Percentiles rank a stretch among this genome's conserved stretches.
Conservation (phyloP, 2,888 invertebrate species). For the Pristionchus mayeri region DNA sequence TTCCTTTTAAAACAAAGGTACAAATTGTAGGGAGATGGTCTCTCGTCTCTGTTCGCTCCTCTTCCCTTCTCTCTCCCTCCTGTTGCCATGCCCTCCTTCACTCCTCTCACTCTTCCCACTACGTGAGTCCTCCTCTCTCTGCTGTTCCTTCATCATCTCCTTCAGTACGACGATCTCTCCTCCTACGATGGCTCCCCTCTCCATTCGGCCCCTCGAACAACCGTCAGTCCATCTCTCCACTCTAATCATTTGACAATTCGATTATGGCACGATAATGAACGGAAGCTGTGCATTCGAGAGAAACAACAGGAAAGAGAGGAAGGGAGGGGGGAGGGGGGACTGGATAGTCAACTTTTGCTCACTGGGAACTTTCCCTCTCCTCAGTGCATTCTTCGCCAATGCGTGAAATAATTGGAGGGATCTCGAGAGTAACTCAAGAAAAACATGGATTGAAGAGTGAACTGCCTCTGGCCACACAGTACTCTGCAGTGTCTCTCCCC, state of each 20-base stretch:
- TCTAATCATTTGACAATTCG: too few species aligned
- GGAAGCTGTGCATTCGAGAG: slow-evolving; percentile 2
- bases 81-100: not conserved
- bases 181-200: slow-evolving; percentile 18
- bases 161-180: not conserved
- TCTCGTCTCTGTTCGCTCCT: slow-evolving; percentile 23
- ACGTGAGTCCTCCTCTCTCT: too few species aligned
- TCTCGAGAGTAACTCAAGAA: not conserved
- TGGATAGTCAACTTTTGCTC: slow-evolving; percentile 21
- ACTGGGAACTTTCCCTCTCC: slow-evolving; percentile 22
- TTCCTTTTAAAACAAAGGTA: not conserved
- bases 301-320: not conserved
- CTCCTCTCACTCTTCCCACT: not conserved
- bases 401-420: not conserved
- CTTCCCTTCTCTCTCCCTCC: slow-evolving; percentile 16
- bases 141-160: not conserved
- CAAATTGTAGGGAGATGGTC: not conserved
- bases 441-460: not conserved
- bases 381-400: not conserved
- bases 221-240: not conserved
- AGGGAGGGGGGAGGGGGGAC: not conserved
- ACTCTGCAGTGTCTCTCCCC: not conserved
- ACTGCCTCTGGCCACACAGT: not conserved
- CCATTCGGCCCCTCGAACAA: slow-evolving; percentile 1
- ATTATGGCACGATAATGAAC: slow-evolving; percentile 12